Evolutionary conservation across 2,797 vertebrate species (phyloP).

Genomic region (Cynopterus sphinx): DNA sequence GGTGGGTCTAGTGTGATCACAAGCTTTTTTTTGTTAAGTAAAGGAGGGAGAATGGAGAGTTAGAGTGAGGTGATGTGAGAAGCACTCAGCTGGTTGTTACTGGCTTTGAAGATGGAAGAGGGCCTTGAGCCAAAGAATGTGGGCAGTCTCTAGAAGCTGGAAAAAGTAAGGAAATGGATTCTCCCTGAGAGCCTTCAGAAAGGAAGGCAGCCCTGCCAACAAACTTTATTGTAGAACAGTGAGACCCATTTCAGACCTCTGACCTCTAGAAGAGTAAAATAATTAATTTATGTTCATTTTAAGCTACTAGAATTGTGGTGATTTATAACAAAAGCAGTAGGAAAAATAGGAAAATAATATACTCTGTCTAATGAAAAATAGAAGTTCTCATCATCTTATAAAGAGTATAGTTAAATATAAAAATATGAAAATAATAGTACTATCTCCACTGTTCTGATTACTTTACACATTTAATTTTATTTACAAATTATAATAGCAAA

Average conservation of each 20-base stretch:
- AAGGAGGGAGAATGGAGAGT: neutral
- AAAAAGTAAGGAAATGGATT: constrained; percentile 42
- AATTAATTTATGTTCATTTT: neutral
- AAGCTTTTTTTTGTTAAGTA: neutral
- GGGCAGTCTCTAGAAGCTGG: constrained; percentile 27
- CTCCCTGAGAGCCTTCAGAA: constrained; percentile 27
- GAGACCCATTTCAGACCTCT: neutral
- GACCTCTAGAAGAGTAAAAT: neutral
- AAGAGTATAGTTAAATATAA: neutral
- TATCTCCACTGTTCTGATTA: neutral
- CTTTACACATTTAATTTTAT: neutral
- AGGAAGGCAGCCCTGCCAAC: neutral
- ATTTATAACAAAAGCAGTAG: neutral
- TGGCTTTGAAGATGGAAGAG: constrained; percentile 53
- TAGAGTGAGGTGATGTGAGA: neutral
- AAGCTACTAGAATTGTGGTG: neutral
- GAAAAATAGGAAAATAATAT: neutral
- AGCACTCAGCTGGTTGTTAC: constrained; percentile 7
- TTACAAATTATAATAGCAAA: neutral
- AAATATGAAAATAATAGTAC: neutral
- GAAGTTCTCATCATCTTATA: neutral
- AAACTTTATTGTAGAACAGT: neutral
- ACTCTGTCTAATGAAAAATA: neutral
- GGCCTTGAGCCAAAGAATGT: constrained; percentile 42
- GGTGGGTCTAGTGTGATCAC: neutral